Evolutionary conservation across 2,888 invertebrate species (phyloP), one percentile per base, ranked within the genome.

Genomic region (Drosophila paranaensis): DNA sequence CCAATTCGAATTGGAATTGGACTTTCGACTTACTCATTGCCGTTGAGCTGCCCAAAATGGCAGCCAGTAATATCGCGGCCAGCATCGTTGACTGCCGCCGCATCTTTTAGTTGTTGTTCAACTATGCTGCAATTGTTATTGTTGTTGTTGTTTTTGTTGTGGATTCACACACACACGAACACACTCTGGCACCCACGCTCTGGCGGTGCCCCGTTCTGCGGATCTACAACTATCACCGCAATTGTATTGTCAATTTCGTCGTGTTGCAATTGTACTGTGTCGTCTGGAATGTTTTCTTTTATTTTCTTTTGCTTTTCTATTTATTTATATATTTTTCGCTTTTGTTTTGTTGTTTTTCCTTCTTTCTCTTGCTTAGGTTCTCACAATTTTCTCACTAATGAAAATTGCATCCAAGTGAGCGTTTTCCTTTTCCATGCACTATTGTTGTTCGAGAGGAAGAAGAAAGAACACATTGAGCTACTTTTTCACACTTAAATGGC

Each of bases 41-140:
- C 70, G 89, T 86, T 87, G 91, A 80, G 75, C 88, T 90, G 83
- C 91, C 87, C 74, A 92, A 79, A 76, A 90, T 77, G 69, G 88
- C 88, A 77, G 91, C 86, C 80, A 92, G 63, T 78, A 92, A 85
- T 89, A 92, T 67, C 73, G 85, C 90, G 91, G 92, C 91, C 90
- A 92, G 89, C 86, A 91, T 88, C 77, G 88, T 90, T 80, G 86
- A 90, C 85, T 88, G 92, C 91, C 92, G 92, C 89, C 92, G 81
- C 93, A 93, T 93, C 20, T 20, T 81, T 84, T 90, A 46, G 68
- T 67, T 61, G 60, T 40, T 61, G 54, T 56, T 54, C 40, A 40
- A 56, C 53, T 67, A 35, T 58, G 42, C 33, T 67, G 55, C 58
- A 64, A 54, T 68, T 63, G 70, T 65, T 70, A 57, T 73, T 60